Evolutionary conservation across 2,113 vertebrate genomes (phyloP), one percentile per base, ranked within the genome.

Genomic region (Cochlearius cochlearius): DNA sequence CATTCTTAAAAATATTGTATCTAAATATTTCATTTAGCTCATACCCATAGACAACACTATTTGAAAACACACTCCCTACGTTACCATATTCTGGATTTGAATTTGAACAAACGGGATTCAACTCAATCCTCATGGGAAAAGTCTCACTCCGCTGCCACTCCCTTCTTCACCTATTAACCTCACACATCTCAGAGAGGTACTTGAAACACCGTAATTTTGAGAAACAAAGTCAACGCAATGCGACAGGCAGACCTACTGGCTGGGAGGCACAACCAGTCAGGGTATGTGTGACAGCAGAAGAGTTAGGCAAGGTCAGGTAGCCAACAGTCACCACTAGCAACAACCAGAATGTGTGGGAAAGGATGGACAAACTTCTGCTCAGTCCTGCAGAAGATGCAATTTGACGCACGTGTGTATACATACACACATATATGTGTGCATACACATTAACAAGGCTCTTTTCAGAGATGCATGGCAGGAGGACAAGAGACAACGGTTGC

Each of bases 391-490:
- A 66, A 15, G 39, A 21, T n/a, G 67, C 27, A 29, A 55, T 27
- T 19, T 25, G 55, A 77, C 1, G 0, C 12, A n/a, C 0, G 0
- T 6, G 21, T 55, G 58, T 22, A 47, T 1, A 12, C 9, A 27
- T 1, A 50, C 41, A 47, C 38, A 45, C 0, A 10, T 2, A 0
- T 1, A 17, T 3, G 19, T 20, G 47, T n/a, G n/a, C 4, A 14
- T 2, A 39, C 16, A 36, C 11, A 26, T 19, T 55, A 62, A 60
- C 0, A 1, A 80, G 52, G 64, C 36, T 62, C 39, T 58, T 45
- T 34, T 15, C 72, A 66, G 47, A 66, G 64, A 49, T 17, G 16
- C 9, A 27, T 0, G 10, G 56, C 49, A 76, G 55, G 20, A 67
- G 26, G 15, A 18, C 3, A 41, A 86, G 16, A 49, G 9, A 21